phyloP scores from a whole-genome alignment of 1,140 invertebrate genomes.

The Rhagoletis zephyria region DNA sequence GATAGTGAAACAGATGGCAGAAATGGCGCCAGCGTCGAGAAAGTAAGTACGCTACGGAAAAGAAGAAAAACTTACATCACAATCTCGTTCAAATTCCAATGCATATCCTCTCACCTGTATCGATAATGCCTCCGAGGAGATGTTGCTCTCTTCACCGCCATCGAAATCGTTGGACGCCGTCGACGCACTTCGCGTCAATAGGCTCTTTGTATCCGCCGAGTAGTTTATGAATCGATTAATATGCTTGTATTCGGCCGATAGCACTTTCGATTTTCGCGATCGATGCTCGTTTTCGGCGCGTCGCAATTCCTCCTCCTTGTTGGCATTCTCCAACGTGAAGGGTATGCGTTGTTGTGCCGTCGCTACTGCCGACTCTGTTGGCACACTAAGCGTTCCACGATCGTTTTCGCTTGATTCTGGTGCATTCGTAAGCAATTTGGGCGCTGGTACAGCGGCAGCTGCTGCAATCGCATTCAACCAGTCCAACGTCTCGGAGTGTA shows the following conservation, averaged over 20 bases:
- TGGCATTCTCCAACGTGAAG: conserved; percentile 69
- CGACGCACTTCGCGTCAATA: conserved; percentile 67
- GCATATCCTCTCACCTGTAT: conserved; percentile 61
- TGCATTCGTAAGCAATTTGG: conserved; percentile 20
- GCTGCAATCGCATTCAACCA: conserved; percentile 34
- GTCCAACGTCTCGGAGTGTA: conserved; percentile 20
- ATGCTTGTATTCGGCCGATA: conserved; percentile 70
- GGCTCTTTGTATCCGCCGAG: conserved; percentile 69
- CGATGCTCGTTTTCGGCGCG: conserved; percentile 68
- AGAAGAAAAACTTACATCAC: not conserved
- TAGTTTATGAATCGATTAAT: conserved; percentile 71
- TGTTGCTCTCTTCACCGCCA: conserved; percentile 63
- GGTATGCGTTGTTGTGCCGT: conserved; percentile 57
- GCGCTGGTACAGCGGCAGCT: not conserved
- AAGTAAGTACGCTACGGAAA: conserved; percentile 66
- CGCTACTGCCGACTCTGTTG: conserved; percentile 6
- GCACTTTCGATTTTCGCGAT: conserved; percentile 68
- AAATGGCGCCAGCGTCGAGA: conserved; percentile 81
- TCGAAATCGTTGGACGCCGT: conserved; percentile 62
- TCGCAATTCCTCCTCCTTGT: conserved; percentile 68
- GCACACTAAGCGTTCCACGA: not conserved
- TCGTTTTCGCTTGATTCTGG: not conserved
- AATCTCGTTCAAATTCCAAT: no score
- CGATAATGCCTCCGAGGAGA: conserved; percentile 70
- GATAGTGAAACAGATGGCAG: conserved; percentile 81